phyloP scores from a whole-genome alignment of 2,888 invertebrate species.

The Saturnia japonica region DNA sequence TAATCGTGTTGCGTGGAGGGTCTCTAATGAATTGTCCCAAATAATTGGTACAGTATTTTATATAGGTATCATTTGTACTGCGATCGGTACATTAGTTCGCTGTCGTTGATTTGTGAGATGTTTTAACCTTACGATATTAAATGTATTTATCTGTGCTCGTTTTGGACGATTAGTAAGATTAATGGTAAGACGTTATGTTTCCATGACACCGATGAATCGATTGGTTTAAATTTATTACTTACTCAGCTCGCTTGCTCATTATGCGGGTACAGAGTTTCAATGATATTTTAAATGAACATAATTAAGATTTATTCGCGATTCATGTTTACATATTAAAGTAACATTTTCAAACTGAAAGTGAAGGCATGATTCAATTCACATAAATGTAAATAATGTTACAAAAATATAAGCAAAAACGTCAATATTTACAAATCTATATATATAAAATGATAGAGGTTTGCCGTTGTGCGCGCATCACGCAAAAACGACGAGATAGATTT shows the following conservation, averaged over 20 bases:
- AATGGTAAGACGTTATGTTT: conserved; percentile 14
- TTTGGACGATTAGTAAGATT: conserved; percentile 19
- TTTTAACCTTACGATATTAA: conserved; percentile 51
- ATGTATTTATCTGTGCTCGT: conserved; percentile 16
- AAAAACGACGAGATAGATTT: too few species aligned
- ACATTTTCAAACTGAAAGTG: not conserved
- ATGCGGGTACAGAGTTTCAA: not conserved
- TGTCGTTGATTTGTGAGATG: conserved; percentile 74
- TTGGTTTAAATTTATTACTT: conserved; percentile 8
- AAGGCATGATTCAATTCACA: not conserved
- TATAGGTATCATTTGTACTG: conserved; percentile 75
- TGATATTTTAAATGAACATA: conserved; percentile 8
- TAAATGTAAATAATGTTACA: not conserved
- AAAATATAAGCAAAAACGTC: not conserved
- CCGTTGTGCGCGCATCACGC: too few species aligned
- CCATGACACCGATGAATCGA: conserved; percentile 10
- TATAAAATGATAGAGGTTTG: too few species aligned
- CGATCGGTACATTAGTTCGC: conserved; percentile 76
- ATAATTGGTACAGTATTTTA: conserved; percentile 81
- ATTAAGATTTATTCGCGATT: conserved; percentile 1
- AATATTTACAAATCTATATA: too few species aligned
- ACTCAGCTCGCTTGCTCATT: conserved; percentile 5
- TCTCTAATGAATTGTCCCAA: conserved; percentile 81
- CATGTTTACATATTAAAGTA: not conserved
- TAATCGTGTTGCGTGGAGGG: conserved; percentile 73